Evolutionary conservation across 2,888 invertebrate species (phyloP).

Genomic region (Phengaris arion): DNA sequence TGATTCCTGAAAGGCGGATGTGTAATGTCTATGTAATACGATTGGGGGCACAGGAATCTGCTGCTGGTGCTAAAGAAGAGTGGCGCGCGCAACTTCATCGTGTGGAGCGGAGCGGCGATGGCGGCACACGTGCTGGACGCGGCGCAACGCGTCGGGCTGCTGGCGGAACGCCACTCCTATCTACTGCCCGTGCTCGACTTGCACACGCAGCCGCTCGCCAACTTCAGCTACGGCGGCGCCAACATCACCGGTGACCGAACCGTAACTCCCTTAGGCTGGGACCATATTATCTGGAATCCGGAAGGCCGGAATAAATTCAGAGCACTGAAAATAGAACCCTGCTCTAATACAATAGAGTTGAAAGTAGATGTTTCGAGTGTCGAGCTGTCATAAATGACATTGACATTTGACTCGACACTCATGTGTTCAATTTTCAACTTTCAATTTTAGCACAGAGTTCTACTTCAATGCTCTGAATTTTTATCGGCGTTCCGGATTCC

Average conservation of each 20-base stretch:
- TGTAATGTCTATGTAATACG: not conserved
- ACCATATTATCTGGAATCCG: no score
- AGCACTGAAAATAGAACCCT: no score
- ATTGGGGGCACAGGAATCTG: constrained; percentile 46
- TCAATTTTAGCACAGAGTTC: no score
- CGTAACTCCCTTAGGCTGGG: not conserved
- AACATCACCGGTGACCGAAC: constrained; percentile 56
- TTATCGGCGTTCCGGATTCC: no score
- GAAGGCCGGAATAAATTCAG: no score
- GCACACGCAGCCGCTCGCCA: constrained; percentile 53
- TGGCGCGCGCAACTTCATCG: constrained; percentile 46
- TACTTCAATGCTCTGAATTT: no score
- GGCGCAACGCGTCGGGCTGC: constrained; percentile 70
- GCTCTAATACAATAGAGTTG: no score
- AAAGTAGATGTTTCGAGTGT: no score
- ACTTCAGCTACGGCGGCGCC: constrained; percentile 67
- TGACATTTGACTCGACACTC: no score
- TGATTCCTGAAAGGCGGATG: not conserved
- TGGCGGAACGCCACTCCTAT: constrained; percentile 56
- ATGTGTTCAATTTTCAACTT: no score
- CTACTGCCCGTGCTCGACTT: constrained; percentile 59
- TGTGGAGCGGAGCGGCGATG: constrained; percentile 50
- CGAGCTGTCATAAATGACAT: no score
- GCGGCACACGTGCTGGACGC: constrained; percentile 61
- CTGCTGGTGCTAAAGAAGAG: constrained; percentile 64